A percentile compares a stretch with the other conserved stretches of the same genome.
Conservation (phyloP, 2,113 vertebrate genomes). For the Phylloscopus trochiloides region DNA sequence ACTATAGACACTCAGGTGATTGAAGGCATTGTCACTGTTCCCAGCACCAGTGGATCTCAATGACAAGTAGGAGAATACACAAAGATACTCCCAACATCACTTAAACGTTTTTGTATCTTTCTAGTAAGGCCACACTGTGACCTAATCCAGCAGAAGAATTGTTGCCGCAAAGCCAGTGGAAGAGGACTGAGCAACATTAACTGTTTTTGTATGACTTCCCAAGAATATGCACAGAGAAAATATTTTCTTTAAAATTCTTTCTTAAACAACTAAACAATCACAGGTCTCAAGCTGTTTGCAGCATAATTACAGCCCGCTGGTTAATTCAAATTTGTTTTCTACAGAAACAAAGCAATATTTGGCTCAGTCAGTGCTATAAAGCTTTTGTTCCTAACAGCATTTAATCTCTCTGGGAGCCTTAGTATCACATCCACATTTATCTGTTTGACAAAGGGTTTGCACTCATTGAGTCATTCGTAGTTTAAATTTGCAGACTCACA, state of each 20-base stretch:
- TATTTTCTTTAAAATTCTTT: not conserved
- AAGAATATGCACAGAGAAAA: not conserved
- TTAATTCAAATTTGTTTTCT: constrained; percentile 56
- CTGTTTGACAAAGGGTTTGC: constrained; percentile 35
- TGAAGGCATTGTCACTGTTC: accelerated
- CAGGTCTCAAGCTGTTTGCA: constrained; percentile 36
- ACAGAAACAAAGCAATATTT: constrained; percentile 48
- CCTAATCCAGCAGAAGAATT: not conserved
- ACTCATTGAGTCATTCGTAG: not conserved
- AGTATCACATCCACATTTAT: constrained; percentile 29
- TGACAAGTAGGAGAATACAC: not conserved
- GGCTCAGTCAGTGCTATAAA: constrained; percentile 24
- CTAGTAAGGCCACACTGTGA: not conserved
- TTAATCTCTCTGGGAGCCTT: constrained; percentile 25
- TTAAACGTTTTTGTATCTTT: not conserved
- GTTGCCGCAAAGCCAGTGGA: not conserved
- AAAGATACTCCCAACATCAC: not conserved
- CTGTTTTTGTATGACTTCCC: accelerated
- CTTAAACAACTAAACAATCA: not conserved
- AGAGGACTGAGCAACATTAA: not conserved
- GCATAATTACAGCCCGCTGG: constrained; percentile 38
- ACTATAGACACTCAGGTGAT: not conserved
- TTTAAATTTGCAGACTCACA: not conserved
- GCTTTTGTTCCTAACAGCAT: constrained; percentile 38
- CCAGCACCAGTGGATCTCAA: not conserved